Conservation (phyloP, 2,888 invertebrate genomes). For the Parnassius orleans region DNA sequence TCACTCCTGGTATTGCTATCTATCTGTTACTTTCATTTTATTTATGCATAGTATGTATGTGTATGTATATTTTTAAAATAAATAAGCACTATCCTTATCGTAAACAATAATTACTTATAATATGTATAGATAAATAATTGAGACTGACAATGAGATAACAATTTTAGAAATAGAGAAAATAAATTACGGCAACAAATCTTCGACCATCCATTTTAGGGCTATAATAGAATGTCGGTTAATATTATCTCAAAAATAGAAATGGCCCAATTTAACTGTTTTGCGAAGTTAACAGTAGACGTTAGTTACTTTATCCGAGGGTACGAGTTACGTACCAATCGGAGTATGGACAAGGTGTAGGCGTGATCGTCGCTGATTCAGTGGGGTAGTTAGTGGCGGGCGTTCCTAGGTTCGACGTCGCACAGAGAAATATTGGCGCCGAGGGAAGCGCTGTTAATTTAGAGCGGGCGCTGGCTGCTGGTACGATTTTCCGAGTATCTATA, state of each 20-base stretch:
- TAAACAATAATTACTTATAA: too few relatives aligned
- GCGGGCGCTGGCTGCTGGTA: conserved; percentile 65
- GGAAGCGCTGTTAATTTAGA: conserved; percentile 77
- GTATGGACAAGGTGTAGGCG: conserved; percentile 79
- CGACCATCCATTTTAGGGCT: neutral
- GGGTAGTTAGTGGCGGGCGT: conserved; percentile 78
- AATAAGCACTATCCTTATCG: too few relatives aligned
- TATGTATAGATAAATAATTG: too few relatives aligned
- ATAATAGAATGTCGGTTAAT: too few relatives aligned
- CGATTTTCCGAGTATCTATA: conserved; percentile 67
- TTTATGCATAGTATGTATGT: too few relatives aligned
- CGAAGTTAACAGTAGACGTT: conserved; percentile 52
- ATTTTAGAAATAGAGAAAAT: neutral
- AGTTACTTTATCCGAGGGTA: conserved; percentile 70
- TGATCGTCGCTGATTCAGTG: conserved; percentile 80
- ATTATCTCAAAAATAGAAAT: conserved; percentile 2
- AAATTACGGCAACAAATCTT: neutral
- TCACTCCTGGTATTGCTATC: too few relatives aligned
- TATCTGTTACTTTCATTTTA: too few relatives aligned
- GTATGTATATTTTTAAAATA: too few relatives aligned
- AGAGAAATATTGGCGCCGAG: conserved; percentile 77
- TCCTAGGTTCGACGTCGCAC: conserved; percentile 72
- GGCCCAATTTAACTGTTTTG: conserved; percentile 17
- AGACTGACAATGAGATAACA: too few relatives aligned
- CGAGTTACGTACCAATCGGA: conserved; percentile 71